Conservation (phyloP, 2,797 vertebrate genomes). For the Tangara arthus region DNA sequence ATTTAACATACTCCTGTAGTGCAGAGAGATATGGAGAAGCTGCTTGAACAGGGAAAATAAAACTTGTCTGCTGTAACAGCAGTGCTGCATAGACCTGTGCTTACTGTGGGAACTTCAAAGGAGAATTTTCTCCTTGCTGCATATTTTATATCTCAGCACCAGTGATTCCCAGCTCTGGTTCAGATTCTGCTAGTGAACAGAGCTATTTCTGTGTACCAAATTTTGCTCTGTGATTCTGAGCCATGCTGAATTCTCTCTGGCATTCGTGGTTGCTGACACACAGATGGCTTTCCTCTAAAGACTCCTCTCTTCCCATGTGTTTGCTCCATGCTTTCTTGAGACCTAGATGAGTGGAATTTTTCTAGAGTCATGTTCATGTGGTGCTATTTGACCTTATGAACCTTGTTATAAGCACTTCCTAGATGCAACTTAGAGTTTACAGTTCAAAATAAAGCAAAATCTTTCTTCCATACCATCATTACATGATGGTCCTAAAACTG, state of each 20-base stretch:
- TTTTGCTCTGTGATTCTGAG: not conserved
- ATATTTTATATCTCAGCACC: not conserved
- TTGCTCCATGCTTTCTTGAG: not conserved
- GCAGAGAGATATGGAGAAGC: not conserved
- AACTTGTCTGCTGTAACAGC: rapidly evolving
- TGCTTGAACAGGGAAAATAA: not conserved
- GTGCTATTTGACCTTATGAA: not conserved
- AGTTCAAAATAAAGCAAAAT: not conserved
- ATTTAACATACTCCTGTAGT: rapidly evolving
- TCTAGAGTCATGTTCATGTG: rapidly evolving
- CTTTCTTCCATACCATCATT: not conserved
- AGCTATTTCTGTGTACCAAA: not conserved
- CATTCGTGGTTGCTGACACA: not conserved
- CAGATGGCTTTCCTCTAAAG: not conserved
- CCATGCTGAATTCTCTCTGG: not conserved
- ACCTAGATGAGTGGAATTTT: not conserved
- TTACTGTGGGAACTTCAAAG: not conserved
- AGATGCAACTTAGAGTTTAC: not conserved
- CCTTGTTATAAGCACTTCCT: not conserved
- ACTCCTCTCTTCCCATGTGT: not conserved
- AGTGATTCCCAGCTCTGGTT: not conserved
- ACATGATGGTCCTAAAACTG: not conserved
- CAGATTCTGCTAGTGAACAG: not conserved
- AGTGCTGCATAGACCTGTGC: not conserved
- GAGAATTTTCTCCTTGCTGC: not conserved